Base-by-base conservation (phyloP, 2,888 invertebrate genomes). In the Mythimna loreyi region DNA sequence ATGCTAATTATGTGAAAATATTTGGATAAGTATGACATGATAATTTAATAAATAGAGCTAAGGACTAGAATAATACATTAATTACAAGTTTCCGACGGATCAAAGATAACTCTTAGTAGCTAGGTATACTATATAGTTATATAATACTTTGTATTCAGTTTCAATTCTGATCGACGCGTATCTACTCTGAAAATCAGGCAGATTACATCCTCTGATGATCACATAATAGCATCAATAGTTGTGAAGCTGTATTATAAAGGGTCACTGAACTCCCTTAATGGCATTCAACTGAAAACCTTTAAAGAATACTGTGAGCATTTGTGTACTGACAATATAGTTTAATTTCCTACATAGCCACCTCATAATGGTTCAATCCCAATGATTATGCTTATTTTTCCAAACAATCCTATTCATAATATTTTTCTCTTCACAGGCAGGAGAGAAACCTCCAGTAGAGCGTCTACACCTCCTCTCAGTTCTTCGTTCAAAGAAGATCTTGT, bases 401-500 rank as follows among this genome's bases (percentile, higher is more conserved):
- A 36, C n/a, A n/a, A 13, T 4, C 11, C 3, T 50, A 45, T 60
- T 16, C 16, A 53, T 53, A 49, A 23, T 45, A 57, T 47, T 4
- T 13, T 11, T 57, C n/a, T 59, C 1, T 58, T 72, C 75, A 23
- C 84, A 93, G 93, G 73, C 75, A 5, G 85, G 82, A 2, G 83
- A 81, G 25, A 66, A 63, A 0, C 66, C 72, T 2, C 57, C 75
- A 1, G 66, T 73, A 3, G 87, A 89, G 30, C 83, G 75, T 0
- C 78, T 83, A 0, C 86, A 86, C 9, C 80, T 94, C 0, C 77
- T 90, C 0, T 86, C 89, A 0, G 92, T 90, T 0, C 86, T 95
- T 1, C 91, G 91, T 2, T 95, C 95, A 0, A 88, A 83, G 62
- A 92, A 90, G 30, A 93, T 95, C 56, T 59, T 93, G 8, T 40